phyloP scores from a whole-genome alignment of 2,113 vertebrate species.

The Pangasianodon hypophthalmus region DNA sequence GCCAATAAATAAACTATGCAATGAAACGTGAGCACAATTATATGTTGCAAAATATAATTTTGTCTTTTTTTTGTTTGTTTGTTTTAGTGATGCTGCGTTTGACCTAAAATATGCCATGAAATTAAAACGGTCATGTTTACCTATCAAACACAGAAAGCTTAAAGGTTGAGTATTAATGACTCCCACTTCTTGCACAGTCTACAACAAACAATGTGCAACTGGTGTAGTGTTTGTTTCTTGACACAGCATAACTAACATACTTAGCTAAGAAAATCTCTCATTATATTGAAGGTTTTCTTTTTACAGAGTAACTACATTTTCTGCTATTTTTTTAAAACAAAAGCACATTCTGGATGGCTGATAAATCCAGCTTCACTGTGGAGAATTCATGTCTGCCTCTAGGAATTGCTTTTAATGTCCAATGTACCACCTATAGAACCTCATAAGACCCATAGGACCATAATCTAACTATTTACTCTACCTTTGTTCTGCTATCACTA shows the following conservation, averaged over 20 bases:
- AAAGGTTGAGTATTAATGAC: not conserved
- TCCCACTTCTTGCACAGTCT: not conserved
- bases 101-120: too few relatives aligned
- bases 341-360: too few relatives aligned
- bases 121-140: too few relatives aligned
- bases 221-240: not conserved
- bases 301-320: not conserved
- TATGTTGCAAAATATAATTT: not conserved
- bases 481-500: not conserved
- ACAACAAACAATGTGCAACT: not conserved
- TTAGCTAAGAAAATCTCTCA: too few relatives aligned
- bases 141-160: too few relatives aligned
- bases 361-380: too few relatives aligned
- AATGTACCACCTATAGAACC: too few relatives aligned
- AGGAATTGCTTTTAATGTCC: too few relatives aligned
- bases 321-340: not conserved
- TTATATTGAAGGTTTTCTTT: too few relatives aligned
- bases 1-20: not conserved
- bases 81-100: not conserved
- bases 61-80: not conserved
- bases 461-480: not conserved
- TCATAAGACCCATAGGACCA: not conserved
- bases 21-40: not conserved
- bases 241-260: not conserved
- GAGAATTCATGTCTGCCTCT: too few relatives aligned